phyloP scores from a whole-genome alignment of 2,113 vertebrate species.

The Petrocephalus zakoni region DNA sequence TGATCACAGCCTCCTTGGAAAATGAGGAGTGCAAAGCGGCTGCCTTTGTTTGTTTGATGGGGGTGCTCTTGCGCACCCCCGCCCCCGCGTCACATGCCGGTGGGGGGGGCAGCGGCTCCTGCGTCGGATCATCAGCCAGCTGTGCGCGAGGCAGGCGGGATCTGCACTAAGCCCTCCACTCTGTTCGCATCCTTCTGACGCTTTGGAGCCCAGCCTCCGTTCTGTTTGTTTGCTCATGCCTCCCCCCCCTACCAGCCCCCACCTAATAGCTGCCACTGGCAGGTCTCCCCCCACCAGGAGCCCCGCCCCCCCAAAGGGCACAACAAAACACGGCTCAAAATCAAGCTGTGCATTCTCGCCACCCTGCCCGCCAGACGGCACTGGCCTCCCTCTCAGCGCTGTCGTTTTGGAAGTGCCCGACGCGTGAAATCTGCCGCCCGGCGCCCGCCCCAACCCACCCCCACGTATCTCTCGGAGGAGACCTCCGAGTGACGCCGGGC shows the following conservation, averaged over 20 bases:
- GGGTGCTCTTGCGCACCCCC: constrained; percentile 44
- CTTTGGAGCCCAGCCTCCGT: constrained; percentile 57
- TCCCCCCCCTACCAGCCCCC: constrained; percentile 25
- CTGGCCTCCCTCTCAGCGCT: neutral
- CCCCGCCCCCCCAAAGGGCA: constrained; percentile 44
- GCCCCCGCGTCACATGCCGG: constrained; percentile 59
- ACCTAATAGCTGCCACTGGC: constrained; percentile 34
- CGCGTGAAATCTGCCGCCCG: neutral
- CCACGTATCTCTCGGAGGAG: neutral
- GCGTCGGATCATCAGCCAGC: constrained; percentile 75
- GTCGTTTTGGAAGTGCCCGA: neutral
- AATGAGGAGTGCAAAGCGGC: constrained; percentile 46
- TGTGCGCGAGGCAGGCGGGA: constrained; percentile 70
- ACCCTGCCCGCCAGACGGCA: neutral
- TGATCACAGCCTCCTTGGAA: constrained; percentile 53
- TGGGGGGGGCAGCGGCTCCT: constrained; percentile 49
- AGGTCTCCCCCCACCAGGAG: constrained; percentile 39
- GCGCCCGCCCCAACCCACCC: neutral
- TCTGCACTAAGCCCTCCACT: constrained; percentile 70
- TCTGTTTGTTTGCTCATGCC: constrained; percentile 58
- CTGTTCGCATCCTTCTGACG: constrained; percentile 59
- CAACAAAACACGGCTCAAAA: constrained; percentile 26
- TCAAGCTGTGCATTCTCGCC: neutral
- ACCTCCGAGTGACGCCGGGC: neutral
- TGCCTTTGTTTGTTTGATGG: constrained; percentile 47